phyloP scores from a whole-genome alignment of 2,113 vertebrate species.

The Falco punctatus region DNA sequence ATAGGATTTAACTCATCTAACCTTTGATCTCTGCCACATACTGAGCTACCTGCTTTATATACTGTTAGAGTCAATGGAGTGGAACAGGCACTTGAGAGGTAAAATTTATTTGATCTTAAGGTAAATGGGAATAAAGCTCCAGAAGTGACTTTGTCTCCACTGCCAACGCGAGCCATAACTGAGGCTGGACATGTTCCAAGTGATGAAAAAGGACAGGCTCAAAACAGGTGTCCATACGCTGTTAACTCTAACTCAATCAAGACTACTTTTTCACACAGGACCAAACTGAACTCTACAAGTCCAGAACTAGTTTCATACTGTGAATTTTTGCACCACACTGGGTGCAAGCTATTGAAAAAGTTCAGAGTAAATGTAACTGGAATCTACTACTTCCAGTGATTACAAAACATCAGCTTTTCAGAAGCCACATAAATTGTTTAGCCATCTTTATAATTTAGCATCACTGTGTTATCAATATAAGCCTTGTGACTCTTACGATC shows the following conservation, averaged over 20 bases:
- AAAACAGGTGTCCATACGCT: background rate
- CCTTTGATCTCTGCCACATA: background rate
- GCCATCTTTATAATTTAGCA: background rate
- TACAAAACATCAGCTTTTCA: background rate
- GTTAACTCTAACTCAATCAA: background rate
- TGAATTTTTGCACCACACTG: background rate
- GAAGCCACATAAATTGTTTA: background rate
- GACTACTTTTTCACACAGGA: background rate
- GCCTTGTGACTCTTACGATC: background rate
- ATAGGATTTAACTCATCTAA: background rate
- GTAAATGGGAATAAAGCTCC: slow-evolving; percentile 8
- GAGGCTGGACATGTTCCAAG: background rate
- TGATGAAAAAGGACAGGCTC: background rate
- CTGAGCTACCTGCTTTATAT: background rate
- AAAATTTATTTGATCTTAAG: slow-evolving; percentile 8
- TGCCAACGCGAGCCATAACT: background rate
- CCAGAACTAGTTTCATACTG: background rate
- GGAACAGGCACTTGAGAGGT: background rate
- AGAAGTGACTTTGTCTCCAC: background rate
- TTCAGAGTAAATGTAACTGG: background rate
- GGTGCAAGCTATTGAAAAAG: background rate
- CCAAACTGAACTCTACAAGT: background rate
- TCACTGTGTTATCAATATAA: background rate
- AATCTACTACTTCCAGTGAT: background rate
- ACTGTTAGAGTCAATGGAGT: background rate